A percentile compares a stretch with the other conserved stretches of the same genome.
Conservation (phyloP, 2,113 vertebrate genomes). For the Lipophrys pholis region DNA sequence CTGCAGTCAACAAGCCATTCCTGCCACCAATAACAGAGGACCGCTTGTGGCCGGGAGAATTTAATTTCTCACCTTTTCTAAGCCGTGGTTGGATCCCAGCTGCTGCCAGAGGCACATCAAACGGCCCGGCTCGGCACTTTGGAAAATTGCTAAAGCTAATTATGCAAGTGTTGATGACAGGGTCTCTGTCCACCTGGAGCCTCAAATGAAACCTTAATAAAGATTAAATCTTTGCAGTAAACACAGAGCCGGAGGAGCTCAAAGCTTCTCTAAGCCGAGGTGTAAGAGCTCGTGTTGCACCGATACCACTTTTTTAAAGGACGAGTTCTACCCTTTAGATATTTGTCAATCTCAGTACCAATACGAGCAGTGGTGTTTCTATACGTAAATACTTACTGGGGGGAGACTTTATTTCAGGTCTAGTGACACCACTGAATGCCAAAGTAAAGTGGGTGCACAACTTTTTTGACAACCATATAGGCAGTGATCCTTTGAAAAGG, state of each 20-base stretch:
- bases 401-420: too few species aligned
- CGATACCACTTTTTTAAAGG: not conserved
- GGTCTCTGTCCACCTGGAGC: conserved; percentile 19
- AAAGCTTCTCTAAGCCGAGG: not conserved
- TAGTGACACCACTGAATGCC: too few species aligned
- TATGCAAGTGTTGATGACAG: conserved; percentile 53
- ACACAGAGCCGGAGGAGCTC: conserved; percentile 25
- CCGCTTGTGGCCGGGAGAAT: conserved; percentile 4
- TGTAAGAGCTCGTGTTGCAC: too few species aligned
- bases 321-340: not conserved
- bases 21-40: not conserved
- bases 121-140: conserved; percentile 48
- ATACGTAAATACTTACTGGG: too few species aligned
- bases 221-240: conserved; percentile 7
- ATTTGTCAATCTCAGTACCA: too few species aligned
- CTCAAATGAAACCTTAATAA: not conserved
- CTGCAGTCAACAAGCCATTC: conserved; percentile 21
- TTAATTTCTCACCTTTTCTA: conserved; percentile 16
- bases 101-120: conserved; percentile 50
- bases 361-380: too few species aligned
- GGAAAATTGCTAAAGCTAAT: conserved; percentile 47
- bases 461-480: too few species aligned
- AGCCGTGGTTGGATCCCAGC: conserved; percentile 31
- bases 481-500: too few species aligned
- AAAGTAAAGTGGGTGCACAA: too few species aligned